Evolutionary conservation across 2,797 vertebrate genomes (phyloP), one percentile per base, ranked within the genome.

Genomic region (Notoglanidium macrostoma): DNA sequence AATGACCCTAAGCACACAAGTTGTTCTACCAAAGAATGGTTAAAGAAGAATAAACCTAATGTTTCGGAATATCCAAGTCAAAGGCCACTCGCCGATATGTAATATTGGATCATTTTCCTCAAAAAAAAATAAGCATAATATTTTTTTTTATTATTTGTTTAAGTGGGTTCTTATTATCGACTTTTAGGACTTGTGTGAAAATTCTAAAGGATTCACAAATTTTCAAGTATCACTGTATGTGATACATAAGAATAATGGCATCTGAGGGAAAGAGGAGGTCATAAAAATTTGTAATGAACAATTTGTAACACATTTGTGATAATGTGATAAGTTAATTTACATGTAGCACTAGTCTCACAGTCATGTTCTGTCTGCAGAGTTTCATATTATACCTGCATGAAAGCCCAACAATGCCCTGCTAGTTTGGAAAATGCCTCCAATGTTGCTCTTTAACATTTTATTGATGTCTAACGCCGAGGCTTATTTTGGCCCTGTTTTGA

Each of bases 381-480:
- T 90, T 83, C 44, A 78, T 83, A 32, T 83, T 40, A 79, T 74
- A 49, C n/a, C 15, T 10, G 65, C 46, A 35, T 14, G 8, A 1
- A 8, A 57, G 46, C 78, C 61, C 23, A 67, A 57, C 46, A 72
- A 46, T 49, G 67, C 19, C 54, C 7, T 35, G 51, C 26, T 51
- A 84, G 67, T 88, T 82, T 40, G 59, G 80, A 35, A 78, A 70
- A 70, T 51, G 35, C 68, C 59, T 86, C 77, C 32, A 57, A 14
- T 32, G 44, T 46, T 85, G 83, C 55, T 87, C 29, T 51, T 83
- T 80, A 59, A n/a, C 40, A 61, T 86, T 78, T 87, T 46, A 88
- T 61, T 79, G 57, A 40, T 88, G 85, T 89, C 82, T 80, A 88
- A 72, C 72, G 84, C 61, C 19, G 51, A 80, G 49, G 61, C 72